Evolutionary conservation across 2,888 invertebrate species (phyloP), one percentile per base, ranked within the genome.

Genomic region (Cetonia aurata): DNA sequence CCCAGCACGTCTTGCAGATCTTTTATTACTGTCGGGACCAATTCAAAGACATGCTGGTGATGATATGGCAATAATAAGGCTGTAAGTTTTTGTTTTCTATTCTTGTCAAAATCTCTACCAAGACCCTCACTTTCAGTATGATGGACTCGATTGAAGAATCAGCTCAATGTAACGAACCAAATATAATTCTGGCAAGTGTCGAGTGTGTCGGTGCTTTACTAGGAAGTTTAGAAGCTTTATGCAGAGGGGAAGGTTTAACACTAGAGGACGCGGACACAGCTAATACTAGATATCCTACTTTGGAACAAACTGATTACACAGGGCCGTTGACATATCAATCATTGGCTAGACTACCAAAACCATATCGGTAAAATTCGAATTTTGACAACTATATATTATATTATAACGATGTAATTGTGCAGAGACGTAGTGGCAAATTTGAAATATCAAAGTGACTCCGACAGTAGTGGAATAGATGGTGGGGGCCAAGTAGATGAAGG

Each of bases 121-220:
- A 41, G 56, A 37, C 10, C 50, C 17, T 6, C 15, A 4, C 57
- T 83, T 83, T 15, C 78, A 94, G 96, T 78, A 92, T 96, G 77
- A 94, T 96, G 89, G 96, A 97, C 80, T 95, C 96, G 0, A 93
- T 96, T 82, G 95, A 96, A 84, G 96, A 97, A 85, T 95, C 95
- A 71, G 93, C 95, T n/a, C 90, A 92, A 75, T 92, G 92, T 73
- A 92, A 90, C 60, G 93, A 93, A 74, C 90, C 93, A 13, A 89
- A 90, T 72, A 90, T 93, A 4, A 86, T 95, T n/a, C 88, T 92
- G 59, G 92, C 93, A 0, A 93, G 94, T 74, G 92, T 94, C 0
- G 93, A 94, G 77, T 94, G 95, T 78, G 92, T 95, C 65, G 93
- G 94, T 4, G 92, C 94, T 0, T 87, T 97, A 73, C 85, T 97